Base-by-base conservation (phyloP, 2,113 vertebrate genomes). In the Trinectes maculatus region DNA sequence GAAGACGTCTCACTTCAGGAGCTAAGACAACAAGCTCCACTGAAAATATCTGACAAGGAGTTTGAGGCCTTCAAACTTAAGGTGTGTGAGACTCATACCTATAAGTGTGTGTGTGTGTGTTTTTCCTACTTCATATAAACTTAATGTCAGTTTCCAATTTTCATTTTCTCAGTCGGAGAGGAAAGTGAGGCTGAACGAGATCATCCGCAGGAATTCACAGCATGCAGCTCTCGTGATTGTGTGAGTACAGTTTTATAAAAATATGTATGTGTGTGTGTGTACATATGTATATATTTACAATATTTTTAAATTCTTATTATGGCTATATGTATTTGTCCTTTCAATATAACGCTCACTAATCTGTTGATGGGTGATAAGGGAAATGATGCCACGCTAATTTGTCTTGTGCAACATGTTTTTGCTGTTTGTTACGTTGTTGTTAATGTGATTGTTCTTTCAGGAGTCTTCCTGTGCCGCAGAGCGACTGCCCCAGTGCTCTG, bases 171-270 rank as follows among this genome's bases (percentile, higher is more conserved):
- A 94, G 92, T 90, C 89, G 1, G 88, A 93, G 58, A 89, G 63
- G 55, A 92, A 91, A 59, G 83, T 93, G 51, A 66, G 83, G 26
- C 74, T 93, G 82, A 93, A 92, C 39, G 91, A 94, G 86, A 91
- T 93, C 22, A 92, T 94, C 16, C 62, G 87, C 25, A 86, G 85
- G 43, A 91, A 93, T 76, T 94, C 92, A 4, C 81, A 74, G 18
- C 81, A 92, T 0, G 85, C 91, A 3, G 87, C 91, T n/a, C 87
- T 94, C 8, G 83, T 92, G 21, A 78, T 93, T 62, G 86, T 91
- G 92, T 92, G 78, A 93, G 93, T 93, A 78, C 4, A 44, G 19
- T 16, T 9, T 8, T n/a, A n/a, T n/a, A n/a, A n/a, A n/a, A n/a
- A n/a, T n/a, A n/a, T n/a, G n/a, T n/a, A n/a, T n/a, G n/a, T n/a